These are phyloP conservation scores for Tenthredo livida DNA, from an alignment of 2,888 invertebrate genomes.

Conservation along the genomic window DNA sequence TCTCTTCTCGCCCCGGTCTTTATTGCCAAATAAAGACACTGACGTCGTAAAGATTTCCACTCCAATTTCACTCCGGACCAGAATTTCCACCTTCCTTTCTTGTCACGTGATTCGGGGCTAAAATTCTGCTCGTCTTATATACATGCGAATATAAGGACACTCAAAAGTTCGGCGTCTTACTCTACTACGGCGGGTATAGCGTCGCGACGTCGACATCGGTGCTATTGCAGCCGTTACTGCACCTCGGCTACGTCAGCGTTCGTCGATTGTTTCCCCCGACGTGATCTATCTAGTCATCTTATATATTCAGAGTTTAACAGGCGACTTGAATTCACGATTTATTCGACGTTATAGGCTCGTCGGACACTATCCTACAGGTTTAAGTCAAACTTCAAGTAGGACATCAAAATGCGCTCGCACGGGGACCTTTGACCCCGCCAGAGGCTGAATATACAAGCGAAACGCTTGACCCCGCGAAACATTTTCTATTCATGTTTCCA, in stretches of 20 bases:
- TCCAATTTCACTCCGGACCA: constrained; percentile 34
- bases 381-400: constrained; percentile 27
- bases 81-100: neutral
- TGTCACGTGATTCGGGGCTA: neutral
- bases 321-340: neutral
- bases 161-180: constrained; percentile 6
- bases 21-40: constrained; percentile 46
- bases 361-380: neutral
- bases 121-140: neutral
- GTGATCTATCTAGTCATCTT: constrained; percentile 47
- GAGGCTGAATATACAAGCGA: constrained; percentile 25
- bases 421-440: neutral
- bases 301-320: neutral
- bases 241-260: constrained; percentile 5
- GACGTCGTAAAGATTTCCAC: constrained; percentile 46
- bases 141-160: neutral
- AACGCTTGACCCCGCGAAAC: constrained; percentile 30
- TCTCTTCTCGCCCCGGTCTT: constrained; percentile 7
- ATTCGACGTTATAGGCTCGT: neutral
- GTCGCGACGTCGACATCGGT: neutral
- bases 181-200: no score
- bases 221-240: neutral
- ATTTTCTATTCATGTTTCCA: constrained; percentile 45
- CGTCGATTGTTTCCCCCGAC: constrained; percentile 44
- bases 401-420: constrained; percentile 52